A percentile compares a stretch with the other conserved stretches of the same genome.
These are phyloP conservation scores for Phyllostomus discolor DNA, from an alignment of 2,113 vertebrate genomes.

Conservation along the genomic window DNA sequence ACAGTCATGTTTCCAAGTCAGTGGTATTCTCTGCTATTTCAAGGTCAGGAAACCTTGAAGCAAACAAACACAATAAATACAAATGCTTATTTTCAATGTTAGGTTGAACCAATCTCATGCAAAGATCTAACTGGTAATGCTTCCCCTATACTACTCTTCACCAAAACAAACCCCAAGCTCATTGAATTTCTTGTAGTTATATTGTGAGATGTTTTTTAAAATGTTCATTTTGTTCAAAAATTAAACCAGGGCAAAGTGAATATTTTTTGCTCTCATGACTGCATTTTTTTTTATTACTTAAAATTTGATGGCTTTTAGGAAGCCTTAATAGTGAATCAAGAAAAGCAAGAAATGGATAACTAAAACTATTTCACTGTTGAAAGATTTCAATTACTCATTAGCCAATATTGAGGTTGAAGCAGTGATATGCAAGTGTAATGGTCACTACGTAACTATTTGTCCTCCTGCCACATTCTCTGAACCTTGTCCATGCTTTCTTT, in stretches of 20 bases:
- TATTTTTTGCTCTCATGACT: background rate
- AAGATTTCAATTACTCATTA: background rate
- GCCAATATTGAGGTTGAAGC: background rate
- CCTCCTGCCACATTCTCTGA: background rate
- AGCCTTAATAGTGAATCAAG: background rate
- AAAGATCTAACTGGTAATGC: background rate
- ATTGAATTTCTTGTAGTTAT: background rate
- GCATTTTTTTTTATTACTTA: background rate
- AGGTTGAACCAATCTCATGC: background rate
- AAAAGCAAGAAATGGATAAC: background rate
- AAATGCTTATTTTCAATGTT: background rate
- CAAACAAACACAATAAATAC: background rate
- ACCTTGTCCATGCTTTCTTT: background rate
- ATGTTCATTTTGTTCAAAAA: background rate
- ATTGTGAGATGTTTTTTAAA: background rate
- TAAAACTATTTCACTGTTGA: background rate
- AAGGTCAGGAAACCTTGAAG: constrained; percentile 40
- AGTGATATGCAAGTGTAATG: background rate
- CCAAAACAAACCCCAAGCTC: background rate
- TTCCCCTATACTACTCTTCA: background rate
- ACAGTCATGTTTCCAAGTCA: constrained; percentile 17
- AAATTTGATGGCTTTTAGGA: background rate
- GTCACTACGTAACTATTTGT: background rate
- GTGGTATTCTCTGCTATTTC: background rate
- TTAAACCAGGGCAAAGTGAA: background rate